Base-by-base conservation (phyloP, 2,113 vertebrate species). In the Oreotrochilus melanogaster region DNA sequence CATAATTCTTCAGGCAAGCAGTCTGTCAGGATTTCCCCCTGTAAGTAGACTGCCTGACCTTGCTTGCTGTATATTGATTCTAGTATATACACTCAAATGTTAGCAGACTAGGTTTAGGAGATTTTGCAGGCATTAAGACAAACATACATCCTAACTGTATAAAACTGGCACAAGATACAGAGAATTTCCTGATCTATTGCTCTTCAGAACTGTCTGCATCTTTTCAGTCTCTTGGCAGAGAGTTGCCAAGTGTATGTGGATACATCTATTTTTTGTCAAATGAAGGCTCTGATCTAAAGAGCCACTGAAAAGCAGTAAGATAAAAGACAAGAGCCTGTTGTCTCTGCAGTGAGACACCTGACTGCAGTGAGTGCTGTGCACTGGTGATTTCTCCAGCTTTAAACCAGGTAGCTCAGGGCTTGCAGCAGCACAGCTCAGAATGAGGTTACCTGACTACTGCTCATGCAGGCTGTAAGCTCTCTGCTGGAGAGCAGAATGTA, bases 401-500 rank as follows among this genome's bases (percentile, higher is more conserved):
- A 21, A 53, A 12, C 30, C 7, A 4, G 14, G 10, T 14, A n/a
- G 35, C 58, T 67, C 43, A 5, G 31, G 58, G 19, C 48, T 30
- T 28, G 69, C 73, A 28, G 64, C 50, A 43, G 33, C 4, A 0
- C 3, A n/a, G 67, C 73, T 71, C 30, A 13, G 7, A 16, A 7
- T 0, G 10, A 23, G 66, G 18, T 35, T 35, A 3, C 1, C 4
- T 4, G 10, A 37, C n/a, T 60, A 3, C 18, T 13, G 11, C 30
- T 3, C 2, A 0, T 1, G 11, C 48, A 78, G 42, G 33, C 2
- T 48, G 24, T 16, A 18, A 4, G 45, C 54, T 60, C 22, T 23
- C 30, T 57, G 37, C 53, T 47, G 74, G 43, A 30, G 18, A 73
- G 47, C 47, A 78, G 42, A 60, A 50, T 2, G 17, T 33, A 25